Percentiles rank a stretch among this genome's conserved stretches.
These are phyloP conservation scores for Himantopus leucocephalus DNA, from an alignment of 2,113 vertebrate species.

Conservation along the genomic window DNA sequence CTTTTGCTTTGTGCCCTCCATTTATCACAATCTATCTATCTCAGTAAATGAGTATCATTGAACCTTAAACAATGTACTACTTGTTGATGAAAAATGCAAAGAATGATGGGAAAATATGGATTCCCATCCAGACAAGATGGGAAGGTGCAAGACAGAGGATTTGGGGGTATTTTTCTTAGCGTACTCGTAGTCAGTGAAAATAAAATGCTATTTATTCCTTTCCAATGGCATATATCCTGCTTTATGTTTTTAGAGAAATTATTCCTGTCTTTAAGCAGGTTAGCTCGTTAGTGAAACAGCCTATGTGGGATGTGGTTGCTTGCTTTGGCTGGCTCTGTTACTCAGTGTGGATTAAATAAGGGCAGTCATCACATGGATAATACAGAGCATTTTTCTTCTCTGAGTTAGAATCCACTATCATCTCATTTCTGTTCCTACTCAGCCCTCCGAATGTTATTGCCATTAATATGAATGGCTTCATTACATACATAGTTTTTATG, in stretches of 20 bases:
- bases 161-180: background rate
- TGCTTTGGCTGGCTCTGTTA: background rate
- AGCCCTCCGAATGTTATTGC: conserved; percentile 10
- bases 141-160: background rate
- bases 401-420: background rate
- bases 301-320: background rate
- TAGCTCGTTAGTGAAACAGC: background rate
- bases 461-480: conserved; percentile 58
- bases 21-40: background rate
- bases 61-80: background rate
- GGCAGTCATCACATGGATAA: background rate
- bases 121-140: background rate
- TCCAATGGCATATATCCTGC: background rate
- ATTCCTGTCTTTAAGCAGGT: background rate
- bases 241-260: background rate
- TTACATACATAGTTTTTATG: conserved; percentile 24
- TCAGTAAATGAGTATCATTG: background rate
- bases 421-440: conserved; percentile 25
- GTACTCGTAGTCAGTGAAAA: background rate
- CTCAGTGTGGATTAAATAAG: background rate
- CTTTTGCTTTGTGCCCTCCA: background rate
- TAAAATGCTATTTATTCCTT: background rate
- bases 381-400: conserved; percentile 6
- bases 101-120: background rate
- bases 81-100: background rate